Percentiles rank a stretch among this genome's conserved stretches.
phyloP scores from a whole-genome alignment of 2,888 invertebrate species.

The Lasioglossum oenotherae region DNA sequence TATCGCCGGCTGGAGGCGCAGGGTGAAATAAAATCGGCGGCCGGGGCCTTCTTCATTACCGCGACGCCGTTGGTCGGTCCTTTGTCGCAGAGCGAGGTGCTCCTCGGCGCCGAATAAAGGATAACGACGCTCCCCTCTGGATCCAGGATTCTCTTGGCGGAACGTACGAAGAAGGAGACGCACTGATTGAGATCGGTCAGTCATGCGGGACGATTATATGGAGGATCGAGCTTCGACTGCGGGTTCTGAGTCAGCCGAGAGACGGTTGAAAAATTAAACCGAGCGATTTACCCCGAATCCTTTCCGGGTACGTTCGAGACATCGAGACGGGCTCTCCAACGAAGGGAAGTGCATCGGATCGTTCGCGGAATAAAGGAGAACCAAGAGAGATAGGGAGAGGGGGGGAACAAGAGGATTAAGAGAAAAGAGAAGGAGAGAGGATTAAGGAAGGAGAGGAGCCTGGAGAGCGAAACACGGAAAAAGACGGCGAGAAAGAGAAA shows the following conservation, averaged over 20 bases:
- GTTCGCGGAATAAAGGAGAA: slow-evolving; percentile 27
- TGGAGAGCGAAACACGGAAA: background rate
- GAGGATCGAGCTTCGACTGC: slow-evolving; percentile 41
- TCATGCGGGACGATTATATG: slow-evolving; percentile 58
- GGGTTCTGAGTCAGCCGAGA: slow-evolving; percentile 20
- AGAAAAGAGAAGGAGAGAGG: background rate
- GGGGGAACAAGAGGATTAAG: background rate
- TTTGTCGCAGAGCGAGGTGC: slow-evolving; percentile 18
- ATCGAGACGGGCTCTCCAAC: slow-evolving; percentile 34
- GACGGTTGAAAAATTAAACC: slow-evolving; percentile 57
- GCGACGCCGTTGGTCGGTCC: slow-evolving; percentile 9
- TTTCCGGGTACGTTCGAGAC: slow-evolving; percentile 14
- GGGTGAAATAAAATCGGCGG: slow-evolving; percentile 10
- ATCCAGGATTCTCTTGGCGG: slow-evolving; percentile 18
- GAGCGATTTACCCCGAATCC: slow-evolving; percentile 38
- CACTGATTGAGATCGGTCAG: slow-evolving; percentile 57
- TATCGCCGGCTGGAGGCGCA: background rate
- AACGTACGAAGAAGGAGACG: slow-evolving; percentile 21
- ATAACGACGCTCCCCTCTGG: slow-evolving; percentile 20
- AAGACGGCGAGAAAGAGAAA: background rate
- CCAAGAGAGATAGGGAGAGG: background rate
- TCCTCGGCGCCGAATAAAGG: slow-evolving; percentile 27
- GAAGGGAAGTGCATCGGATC: slow-evolving; percentile 31
- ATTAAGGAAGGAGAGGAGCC: background rate
- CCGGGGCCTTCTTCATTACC: slow-evolving; percentile 30